Conservation (phyloP, 1,140 invertebrate genomes). For the Popillia japonica region DNA sequence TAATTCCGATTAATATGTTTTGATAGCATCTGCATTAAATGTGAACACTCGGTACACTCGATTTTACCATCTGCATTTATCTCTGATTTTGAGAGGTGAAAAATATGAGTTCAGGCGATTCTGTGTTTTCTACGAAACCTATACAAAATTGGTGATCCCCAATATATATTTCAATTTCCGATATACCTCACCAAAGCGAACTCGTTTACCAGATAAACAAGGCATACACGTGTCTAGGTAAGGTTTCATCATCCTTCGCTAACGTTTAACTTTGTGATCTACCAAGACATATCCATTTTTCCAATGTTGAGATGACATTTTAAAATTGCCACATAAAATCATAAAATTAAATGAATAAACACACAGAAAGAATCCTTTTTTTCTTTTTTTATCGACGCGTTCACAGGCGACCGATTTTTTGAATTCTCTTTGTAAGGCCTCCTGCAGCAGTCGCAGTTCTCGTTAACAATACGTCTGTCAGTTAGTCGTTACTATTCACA, state of each 20-base stretch:
- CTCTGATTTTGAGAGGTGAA: too few relatives aligned
- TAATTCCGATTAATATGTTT: too few relatives aligned
- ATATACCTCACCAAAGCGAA: background rate
- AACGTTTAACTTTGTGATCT: background rate
- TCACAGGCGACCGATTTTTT: slow-evolving; percentile 35
- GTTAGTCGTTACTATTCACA: slow-evolving; percentile 36
- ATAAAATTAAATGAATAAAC: slow-evolving; percentile 36
- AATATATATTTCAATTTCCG: too few relatives aligned
- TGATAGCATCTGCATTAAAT: too few relatives aligned
- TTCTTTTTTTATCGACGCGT: slow-evolving; percentile 30
- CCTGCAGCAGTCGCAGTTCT: slow-evolving; percentile 6
- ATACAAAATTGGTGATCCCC: too few relatives aligned
- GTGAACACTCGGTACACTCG: too few relatives aligned
- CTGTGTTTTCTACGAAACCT: too few relatives aligned
- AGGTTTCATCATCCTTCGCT: background rate
- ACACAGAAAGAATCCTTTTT: slow-evolving; percentile 3
- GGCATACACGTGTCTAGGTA: background rate
- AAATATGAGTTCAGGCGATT: too few relatives aligned
- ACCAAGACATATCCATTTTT: slow-evolving; percentile 19
- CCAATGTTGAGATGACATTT: slow-evolving; percentile 24
- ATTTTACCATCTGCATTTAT: too few relatives aligned
- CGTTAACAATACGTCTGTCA: slow-evolving; percentile 38
- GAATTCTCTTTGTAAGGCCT: slow-evolving; percentile 33
- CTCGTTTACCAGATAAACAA: background rate
- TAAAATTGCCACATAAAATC: slow-evolving; percentile 32